Base-by-base conservation (phyloP, 2,113 vertebrate species). In the Microtus ochrogaster region DNA sequence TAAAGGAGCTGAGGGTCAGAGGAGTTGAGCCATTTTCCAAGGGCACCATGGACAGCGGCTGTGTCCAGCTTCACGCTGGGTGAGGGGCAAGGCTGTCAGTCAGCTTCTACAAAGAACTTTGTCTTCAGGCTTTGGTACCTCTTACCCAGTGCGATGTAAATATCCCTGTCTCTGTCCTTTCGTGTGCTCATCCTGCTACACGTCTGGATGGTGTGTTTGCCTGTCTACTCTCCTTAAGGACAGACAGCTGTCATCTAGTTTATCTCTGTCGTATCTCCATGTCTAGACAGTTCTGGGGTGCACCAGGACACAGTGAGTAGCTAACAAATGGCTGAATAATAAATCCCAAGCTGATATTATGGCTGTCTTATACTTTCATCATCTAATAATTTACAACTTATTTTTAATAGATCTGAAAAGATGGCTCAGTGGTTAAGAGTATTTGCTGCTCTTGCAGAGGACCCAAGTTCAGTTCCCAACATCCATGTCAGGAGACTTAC, bases 241-340 rank as follows among this genome's bases (percentile, higher is more conserved):
- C 39, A 16, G 12, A 2, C 39, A 65, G 8, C 26, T 84, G 70
- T 14, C 36, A 13, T 87, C 55, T 36, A 26, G 0, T 13, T 74
- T 44, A 0, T 7, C 36, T n/a, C 5, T 63, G 68, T 52, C 44
- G 1, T 2, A 4, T 5, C 63, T 63, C 17, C 0, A 24, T 1
- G 10, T 9, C 39, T 41, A n/a, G 90, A 86, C 2, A 5, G 47
- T 19, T 22, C 52, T 49, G 61, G 19, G 22, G 2, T 12, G 9
- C 21, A 47, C 19, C 0, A 55, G 49, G 5, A 13, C 61, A 22
- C 36, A 36, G 82, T 14, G 22, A 90, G 68, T 22, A 28, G 33
- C 30, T 89, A 14, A 13, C 22, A 39, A 84, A 2, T 47, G 55
- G 36, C 21, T 47, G 17, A 12, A 30, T 41, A 26, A 14, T 7